Evolutionary conservation across 2,888 invertebrate genomes (phyloP).

Genomic region (Cloeon dipterum): DNA sequence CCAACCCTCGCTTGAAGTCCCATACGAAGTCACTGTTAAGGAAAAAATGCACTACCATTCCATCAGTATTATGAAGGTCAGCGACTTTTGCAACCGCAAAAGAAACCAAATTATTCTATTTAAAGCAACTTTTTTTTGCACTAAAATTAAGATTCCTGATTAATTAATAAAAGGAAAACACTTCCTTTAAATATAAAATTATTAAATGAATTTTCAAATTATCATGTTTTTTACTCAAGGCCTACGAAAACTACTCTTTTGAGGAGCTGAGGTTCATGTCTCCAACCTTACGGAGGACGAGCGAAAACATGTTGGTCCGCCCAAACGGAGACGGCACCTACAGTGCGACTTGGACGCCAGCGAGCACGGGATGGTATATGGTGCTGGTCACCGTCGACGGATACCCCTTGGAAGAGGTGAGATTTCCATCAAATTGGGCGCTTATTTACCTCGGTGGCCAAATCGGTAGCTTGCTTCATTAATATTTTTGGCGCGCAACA

Average conservation of each 20-base stretch:
- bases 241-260: constrained; percentile 79
- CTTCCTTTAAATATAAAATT: no score
- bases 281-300: constrained; percentile 40
- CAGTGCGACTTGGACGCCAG: constrained; percentile 78
- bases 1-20: constrained; percentile 37
- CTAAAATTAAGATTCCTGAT: neutral
- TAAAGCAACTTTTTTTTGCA: neutral
- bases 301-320: constrained; percentile 57
- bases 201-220: no score
- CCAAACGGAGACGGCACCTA: constrained; percentile 60
- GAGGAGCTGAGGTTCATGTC: constrained; percentile 70
- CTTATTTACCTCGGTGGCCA: no score
- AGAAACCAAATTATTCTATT: neutral
- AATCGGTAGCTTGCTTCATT: no score
- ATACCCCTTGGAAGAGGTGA: constrained; percentile 44
- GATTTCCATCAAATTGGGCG: no score
- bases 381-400: constrained; percentile 74
- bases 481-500: no score
- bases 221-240: constrained; percentile 23
- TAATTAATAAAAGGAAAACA: neutral
- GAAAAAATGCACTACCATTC: constrained; percentile 88
- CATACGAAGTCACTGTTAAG: constrained; percentile 66
- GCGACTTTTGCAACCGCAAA: neutral
- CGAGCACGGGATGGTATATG: constrained; percentile 70
- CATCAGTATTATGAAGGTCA: constrained; percentile 82